Conservation (phyloP, 2,888 invertebrate species). For the Leptodirus hochenwartii region DNA sequence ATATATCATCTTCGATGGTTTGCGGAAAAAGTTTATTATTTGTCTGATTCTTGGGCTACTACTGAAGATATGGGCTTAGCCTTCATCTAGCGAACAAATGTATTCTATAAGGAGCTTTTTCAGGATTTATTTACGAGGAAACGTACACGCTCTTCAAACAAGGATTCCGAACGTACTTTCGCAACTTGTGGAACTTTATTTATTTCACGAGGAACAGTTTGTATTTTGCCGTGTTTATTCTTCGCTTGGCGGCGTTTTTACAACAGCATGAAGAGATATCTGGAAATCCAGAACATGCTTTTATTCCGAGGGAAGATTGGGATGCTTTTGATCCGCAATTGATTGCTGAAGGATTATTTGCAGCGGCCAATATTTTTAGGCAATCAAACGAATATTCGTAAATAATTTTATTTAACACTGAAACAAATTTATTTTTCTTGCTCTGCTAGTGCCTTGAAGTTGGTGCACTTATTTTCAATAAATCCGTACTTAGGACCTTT, state of each 20-base stretch:
- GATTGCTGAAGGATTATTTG: conserved; percentile 83
- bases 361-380: conserved; percentile 88
- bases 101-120: conserved; percentile 6
- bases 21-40: not conserved
- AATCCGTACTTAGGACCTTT: conserved; percentile 85
- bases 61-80: too few species aligned
- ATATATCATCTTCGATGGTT: not conserved
- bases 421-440: too few species aligned
- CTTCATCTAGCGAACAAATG: not conserved
- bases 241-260: conserved; percentile 53
- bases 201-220: conserved; percentile 83
- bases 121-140: conserved; percentile 84
- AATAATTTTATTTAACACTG: conserved; percentile 4
- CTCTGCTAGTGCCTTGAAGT: conserved; percentile 58
- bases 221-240: conserved; percentile 53
- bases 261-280: conserved; percentile 55
- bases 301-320: conserved; percentile 73
- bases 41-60: too few species aligned
- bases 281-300: conserved; percentile 47
- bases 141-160: conserved; percentile 76
- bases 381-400: conserved; percentile 16
- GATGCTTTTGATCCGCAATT: conserved; percentile 85
- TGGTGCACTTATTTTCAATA: conserved; percentile 83
- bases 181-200: conserved; percentile 94
- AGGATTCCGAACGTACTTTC: conserved; percentile 70